Evolutionary conservation across 2,888 invertebrate species (phyloP), one percentile per base, ranked within the genome.

Genomic region (Cheiracanthium punctorium): DNA sequence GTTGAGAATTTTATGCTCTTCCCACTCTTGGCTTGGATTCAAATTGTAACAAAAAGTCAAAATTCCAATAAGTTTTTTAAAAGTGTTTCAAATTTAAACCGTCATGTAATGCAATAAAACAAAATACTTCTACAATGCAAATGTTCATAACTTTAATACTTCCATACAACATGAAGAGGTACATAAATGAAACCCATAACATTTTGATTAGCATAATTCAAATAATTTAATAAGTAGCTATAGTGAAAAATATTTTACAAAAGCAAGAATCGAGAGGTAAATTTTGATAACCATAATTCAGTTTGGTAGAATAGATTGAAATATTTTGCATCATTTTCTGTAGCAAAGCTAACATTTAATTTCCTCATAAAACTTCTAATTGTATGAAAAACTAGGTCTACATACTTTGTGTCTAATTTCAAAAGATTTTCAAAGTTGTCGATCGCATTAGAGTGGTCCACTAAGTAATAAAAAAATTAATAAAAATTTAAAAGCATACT

Each of bases 81-180:
- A 1, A 64, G 20, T 10, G 8, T 58, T n/a, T 58, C 20, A 29
- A 28, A 17, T 2, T 10, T 37, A 64, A 67, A 30, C 24, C 0
- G 7, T 67, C 12, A 17, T 67, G 32, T 2, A 67, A 67, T 30
- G 28, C n/a, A 69, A 37, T 58, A 33, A 69, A 32, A 69, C 69
- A 69, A 67, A 64, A 69, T 69, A 69, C 33, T 32, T 32, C 80
- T 80, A 72, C 80, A 80, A 65, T 65, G 80, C 41, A 80, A 80
- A 80, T 72, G 65, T 82, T 76, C 67, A 85, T 74, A 85, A 52
- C 74, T 85, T 85, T 85, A 85, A 85, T 85, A 79, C 79, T 85
- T 82, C 64, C 73, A 79, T 79, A 85, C 84, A 85, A 79, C 73
- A 85, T 74, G 77, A 43, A 75, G 41, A 69, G 58, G 79, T 85